Base-by-base conservation (phyloP, 1,140 invertebrate genomes). In the Tribolium castaneum region DNA sequence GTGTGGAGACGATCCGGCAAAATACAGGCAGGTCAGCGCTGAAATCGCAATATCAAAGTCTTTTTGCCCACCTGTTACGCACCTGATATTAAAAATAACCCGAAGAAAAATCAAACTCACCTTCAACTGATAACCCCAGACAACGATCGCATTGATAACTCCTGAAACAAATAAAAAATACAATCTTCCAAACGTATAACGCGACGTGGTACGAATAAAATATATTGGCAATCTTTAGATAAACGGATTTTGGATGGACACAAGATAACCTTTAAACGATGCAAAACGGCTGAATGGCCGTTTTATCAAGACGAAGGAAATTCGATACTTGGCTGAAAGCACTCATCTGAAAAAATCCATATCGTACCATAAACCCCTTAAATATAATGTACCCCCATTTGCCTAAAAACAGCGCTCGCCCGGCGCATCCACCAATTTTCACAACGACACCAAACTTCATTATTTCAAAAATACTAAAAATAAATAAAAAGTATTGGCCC, bases 61-160 rank as follows among this genome's bases (percentile, higher is more conserved):
- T 39, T 73, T 73, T 9, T 54, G 49, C 54, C 71, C 71, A 73
- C 71, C 71, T 73, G 71, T 73, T 73, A 73, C 70, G 22, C 70
- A 50, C 19, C 14, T 35, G 9, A 52, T 52, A 73, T 73, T 73
- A 73, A 52, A 73, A 45, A 6, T n/a, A 45, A 45, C 0, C n/a
- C 39, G 0, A 45, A 39, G 9, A 39, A 39, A 45, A n/a, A 1
- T 10, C 39, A 10, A n/a, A 45, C 39, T 45, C 39, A 45, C 39
- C 39, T 45, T 4, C 25, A 30, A 30, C 6, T 30, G 25, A 30
- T 5, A 45, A 45, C n/a, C 39, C 39, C 9, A 9, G 39, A 45
- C 3, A 45, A 45, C 6, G 7, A 10, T n/a, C 39, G 5, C 39
- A 45, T 9, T 45, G 39, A 45, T 10, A 45, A 45, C 39, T 10